Evolutionary conservation across 1,140 invertebrate genomes (phyloP), one percentile per base, ranked within the genome.

Genomic region (Oedothorax gibbosus): DNA sequence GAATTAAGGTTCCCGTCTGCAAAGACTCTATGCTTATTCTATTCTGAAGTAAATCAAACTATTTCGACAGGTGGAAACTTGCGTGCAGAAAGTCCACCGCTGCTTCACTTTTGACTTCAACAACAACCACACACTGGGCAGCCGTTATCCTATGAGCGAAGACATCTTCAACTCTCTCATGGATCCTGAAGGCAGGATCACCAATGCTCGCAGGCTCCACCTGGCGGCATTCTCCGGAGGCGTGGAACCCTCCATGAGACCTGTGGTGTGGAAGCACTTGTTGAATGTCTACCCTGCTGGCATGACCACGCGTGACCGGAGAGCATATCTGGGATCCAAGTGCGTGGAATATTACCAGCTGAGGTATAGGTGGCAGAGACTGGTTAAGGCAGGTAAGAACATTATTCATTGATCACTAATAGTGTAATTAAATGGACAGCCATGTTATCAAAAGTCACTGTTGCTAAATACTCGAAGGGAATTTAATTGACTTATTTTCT

Each of bases 301-400:
- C 0, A 93, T 96, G 92, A 96, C 95, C 9, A 96, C 96, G 5
- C 93, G 94, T 77, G 95, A 98, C 90, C 92, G 97, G 87, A 96
- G 98, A 93, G 96, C 97, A 89, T 99, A 98, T 88, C 96, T 99
- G 91, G 96, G 97, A 89, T 92, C 91, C 80, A 98, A 98, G 91
- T 94, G 95, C 8, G 93, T 94, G 87, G 96, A 98, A 89, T 99
- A 99, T 91, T 93, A 94, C 87, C 91, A 91, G 75, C 90, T 99
- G 54, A 91, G 95, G 86, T 94, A 96, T 86, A 92, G 93, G 20
- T 99, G 98, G 96, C 94, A 94, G 89, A 85, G 86, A 50, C 87
- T 88, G n/a, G 87, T 88, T 10, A 77, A 87, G 60, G 84, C 87
- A 20, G 82, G 85, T 81, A 85, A 72, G 51, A 20, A 15, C 56